Evolutionary conservation across 2,888 invertebrate species (phyloP), one percentile per base, ranked within the genome.

Genomic region (Acanthopleura granulata): DNA sequence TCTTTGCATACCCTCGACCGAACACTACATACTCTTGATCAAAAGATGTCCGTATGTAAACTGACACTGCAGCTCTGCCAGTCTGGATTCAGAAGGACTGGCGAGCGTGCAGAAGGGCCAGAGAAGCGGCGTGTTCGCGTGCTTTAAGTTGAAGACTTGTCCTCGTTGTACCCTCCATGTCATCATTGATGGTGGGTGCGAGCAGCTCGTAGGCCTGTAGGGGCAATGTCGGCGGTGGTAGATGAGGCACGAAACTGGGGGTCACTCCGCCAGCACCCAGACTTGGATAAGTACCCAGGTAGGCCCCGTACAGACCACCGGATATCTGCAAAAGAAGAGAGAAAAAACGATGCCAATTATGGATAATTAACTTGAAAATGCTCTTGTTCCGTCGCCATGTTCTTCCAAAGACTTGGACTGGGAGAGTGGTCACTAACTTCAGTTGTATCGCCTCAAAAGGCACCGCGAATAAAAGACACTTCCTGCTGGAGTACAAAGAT

Each of bases 61-160:
- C 40, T 40, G 40, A 40, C 40, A 40, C 40, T 40, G 40, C 40
- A 40, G 40, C 40, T 6, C 3, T 40, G 40, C 9, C 40, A 40
- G 9, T 40, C 66, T 18, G 22, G 22, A 9, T 57, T 78, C 62
- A 81, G 66, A 81, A 78, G 30, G 73, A 75, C 50, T 79, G 74
- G 14, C 81, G 57, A 70, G 78, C 78, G 66, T 81, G 81, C 73
- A 77, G 77, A 51, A 81, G 69, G 11, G 80, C 81, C 49, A 81
- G 73, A 18, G 81, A 78, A 1, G 81, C 81, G 14, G 80, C 80
- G 72, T 81, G 81, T 72, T 81, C 81, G 22, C 81, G 69, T 15
- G 81, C 81, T 62, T 80, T 81, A 62, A 81, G 72, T 70, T 81
- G 80, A 27, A 81, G 72, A 71, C 78, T 79, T n/a, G 80, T 81